Evolutionary conservation across 2,797 vertebrate genomes (phyloP).

Genomic region (Syngnathus rostellatus): DNA sequence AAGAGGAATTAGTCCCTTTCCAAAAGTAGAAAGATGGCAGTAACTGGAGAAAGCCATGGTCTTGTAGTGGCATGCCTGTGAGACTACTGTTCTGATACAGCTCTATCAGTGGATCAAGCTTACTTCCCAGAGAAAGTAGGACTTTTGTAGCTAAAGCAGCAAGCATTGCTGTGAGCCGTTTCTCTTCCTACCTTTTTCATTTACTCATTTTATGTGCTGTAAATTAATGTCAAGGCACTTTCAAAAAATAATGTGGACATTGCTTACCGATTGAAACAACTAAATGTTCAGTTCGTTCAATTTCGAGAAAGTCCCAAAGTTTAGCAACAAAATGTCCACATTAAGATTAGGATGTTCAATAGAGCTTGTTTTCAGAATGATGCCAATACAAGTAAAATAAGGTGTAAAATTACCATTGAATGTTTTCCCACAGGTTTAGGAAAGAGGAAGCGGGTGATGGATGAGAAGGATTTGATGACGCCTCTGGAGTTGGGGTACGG

Average conservation of each 20-base stretch:
- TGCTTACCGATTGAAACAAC: too few species aligned
- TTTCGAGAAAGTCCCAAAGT: too few species aligned
- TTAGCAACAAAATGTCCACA: too few species aligned
- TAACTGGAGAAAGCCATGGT: slow-evolving; percentile 34
- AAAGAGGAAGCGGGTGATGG: slow-evolving; percentile 86
- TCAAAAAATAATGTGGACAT: background rate
- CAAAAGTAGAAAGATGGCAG: slow-evolving; percentile 29
- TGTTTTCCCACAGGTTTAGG: slow-evolving; percentile 72
- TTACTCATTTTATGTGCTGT: background rate
- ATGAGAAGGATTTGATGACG: slow-evolving; percentile 85
- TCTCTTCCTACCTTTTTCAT: background rate
- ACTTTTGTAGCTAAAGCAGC: slow-evolving; percentile 27
- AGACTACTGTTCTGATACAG: slow-evolving; percentile 52
- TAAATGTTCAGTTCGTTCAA: too few species aligned
- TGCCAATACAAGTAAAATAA: too few species aligned
- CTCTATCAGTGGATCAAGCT: slow-evolving; percentile 33
- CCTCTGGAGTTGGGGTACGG: slow-evolving; percentile 93
- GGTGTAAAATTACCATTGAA: slow-evolving; percentile 15
- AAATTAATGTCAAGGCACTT: background rate
- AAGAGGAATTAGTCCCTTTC: slow-evolving; percentile 36
- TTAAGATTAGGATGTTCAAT: too few species aligned
- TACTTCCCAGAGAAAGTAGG: slow-evolving; percentile 36
- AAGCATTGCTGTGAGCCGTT: slow-evolving; percentile 23
- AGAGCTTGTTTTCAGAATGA: too few species aligned
- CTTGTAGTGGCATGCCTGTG: slow-evolving; percentile 46